Base-by-base conservation (phyloP, 2,888 invertebrate genomes). In the Apeira syringaria region DNA sequence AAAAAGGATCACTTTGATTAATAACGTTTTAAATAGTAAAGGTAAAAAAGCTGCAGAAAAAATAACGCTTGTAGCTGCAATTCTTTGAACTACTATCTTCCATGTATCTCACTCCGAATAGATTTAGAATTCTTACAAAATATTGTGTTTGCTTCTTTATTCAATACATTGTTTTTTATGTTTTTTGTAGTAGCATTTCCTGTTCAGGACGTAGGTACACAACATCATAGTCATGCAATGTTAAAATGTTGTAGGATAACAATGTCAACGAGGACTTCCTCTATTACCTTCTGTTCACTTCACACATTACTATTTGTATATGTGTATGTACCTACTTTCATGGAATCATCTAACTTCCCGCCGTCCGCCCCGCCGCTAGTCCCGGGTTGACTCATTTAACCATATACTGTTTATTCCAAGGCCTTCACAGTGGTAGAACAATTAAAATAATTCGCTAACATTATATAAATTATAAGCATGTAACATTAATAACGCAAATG, bases 1-100 rank as follows among this genome's bases (percentile, higher is more conserved):
- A 15, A 63, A 64, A 63, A 57, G 62, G 61, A 61, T 48, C 62
- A 36, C 44, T 55, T 58, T 64, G 65, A 68, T 68, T 64, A 60
- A 56, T 43, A 37, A 52, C 60, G 44, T 56, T 56, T 51, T 59
- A 61, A 57, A 42, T 48, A 55, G 48, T 47, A 36, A 38, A 43
- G 40, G 18, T 36, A 42, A 36, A 39, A 28, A 22, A 12, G 36
- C 42, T 37, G 43, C 35, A 18, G 29, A 45, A 50, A 50, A 49
- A 52, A 38, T 37, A 20, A 20, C 20, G 15, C 15, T 2, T 15
- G 4, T 15, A 15, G 3, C 15, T 3, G 4, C 15, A 15, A 15
- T 3, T 15, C 15, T 15, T 15, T 15, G 4, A 3, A 3, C 15
- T 15, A 4, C 15, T 4, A 4, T 15, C 15, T 4, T 15, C 15